Base-by-base conservation (phyloP, 1,140 invertebrate species). In the Dendroctonus valens region DNA sequence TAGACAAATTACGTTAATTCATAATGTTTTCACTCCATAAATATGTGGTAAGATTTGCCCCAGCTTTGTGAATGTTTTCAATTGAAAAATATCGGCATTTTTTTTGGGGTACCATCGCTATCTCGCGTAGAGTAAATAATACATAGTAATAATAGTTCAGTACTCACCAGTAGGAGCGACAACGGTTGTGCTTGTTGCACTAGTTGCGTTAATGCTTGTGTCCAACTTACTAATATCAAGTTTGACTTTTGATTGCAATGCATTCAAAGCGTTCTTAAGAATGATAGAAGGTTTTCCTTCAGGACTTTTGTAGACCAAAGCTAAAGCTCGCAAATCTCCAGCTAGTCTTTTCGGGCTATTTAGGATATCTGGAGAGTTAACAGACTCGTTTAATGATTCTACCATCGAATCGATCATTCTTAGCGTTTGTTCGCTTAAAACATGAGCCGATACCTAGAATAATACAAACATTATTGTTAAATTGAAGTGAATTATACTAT, bases 391-490 rank as follows among this genome's bases (percentile, higher is more conserved):
- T 63, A 86, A 70, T 0, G 83, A 81, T 39, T 78, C 81, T 6
- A 85, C 82, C 7, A 84, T 78, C 67, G 81, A 84, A 37, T 85
- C 82, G 39, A 86, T 83, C 63, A 85, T 78, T 38, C 81, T 80
- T 63, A 83, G 80, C 0, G 84, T 86, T 70, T 85, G 83, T 65
- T 85, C 84, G 3, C 83, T 83, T 37, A 86, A 73, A 48, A 85
- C 85, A 65, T 84, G 83, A n/a, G 79, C 80, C 5, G 84, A 84
- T 7, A 85, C 79, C 80, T 81, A 67, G 37, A 73, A 52, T 12
- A 52, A 26, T 3, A 52, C 50, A 58, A 58, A 58, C 26, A 26
- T 26, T 26, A 3, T 26, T 26, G 5, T 15, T 51, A 59, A 69
- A 59, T 38, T 1, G 38, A 14, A 52, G 53, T 3, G n/a, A 49